phyloP scores from a whole-genome alignment of 2,113 vertebrate species.

The Spheniscus mendiculus region DNA sequence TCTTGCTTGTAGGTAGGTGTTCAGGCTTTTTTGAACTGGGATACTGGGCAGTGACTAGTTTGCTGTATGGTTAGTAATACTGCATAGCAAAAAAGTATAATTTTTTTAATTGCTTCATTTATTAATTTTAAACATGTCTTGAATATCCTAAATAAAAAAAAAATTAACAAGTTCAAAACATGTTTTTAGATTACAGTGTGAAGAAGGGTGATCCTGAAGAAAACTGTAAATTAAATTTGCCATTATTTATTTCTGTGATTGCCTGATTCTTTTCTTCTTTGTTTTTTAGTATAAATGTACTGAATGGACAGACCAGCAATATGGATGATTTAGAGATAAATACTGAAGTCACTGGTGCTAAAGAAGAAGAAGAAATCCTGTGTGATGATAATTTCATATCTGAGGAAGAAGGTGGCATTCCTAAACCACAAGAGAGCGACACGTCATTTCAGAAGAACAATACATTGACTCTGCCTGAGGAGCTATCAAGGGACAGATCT shows the following conservation, averaged over 20 bases:
- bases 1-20: background rate
- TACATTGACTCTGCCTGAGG: constrained; percentile 83
- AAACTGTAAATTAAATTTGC: background rate
- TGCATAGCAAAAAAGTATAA: background rate
- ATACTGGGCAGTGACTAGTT: background rate
- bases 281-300: constrained; percentile 77
- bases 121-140: background rate
- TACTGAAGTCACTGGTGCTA: constrained; percentile 82
- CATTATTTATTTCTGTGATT: constrained; percentile 9
- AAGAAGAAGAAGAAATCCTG: constrained; percentile 82
- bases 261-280: constrained; percentile 61
- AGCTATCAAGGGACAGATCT: constrained; percentile 85
- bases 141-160: background rate
- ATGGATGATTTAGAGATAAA: constrained; percentile 86
- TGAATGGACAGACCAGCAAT: constrained; percentile 80
- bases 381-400: constrained; percentile 81
- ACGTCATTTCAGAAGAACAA: constrained; percentile 82
- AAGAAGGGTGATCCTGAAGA: background rate
- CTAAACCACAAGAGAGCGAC: constrained; percentile 83
- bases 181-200: background rate
- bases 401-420: constrained; percentile 82
- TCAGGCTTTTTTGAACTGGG: background rate
- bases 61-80: background rate
- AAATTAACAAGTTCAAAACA: background rate
- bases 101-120: background rate